phyloP scores from a whole-genome alignment of 2,797 vertebrate species.

The Lerista edwardsae region DNA sequence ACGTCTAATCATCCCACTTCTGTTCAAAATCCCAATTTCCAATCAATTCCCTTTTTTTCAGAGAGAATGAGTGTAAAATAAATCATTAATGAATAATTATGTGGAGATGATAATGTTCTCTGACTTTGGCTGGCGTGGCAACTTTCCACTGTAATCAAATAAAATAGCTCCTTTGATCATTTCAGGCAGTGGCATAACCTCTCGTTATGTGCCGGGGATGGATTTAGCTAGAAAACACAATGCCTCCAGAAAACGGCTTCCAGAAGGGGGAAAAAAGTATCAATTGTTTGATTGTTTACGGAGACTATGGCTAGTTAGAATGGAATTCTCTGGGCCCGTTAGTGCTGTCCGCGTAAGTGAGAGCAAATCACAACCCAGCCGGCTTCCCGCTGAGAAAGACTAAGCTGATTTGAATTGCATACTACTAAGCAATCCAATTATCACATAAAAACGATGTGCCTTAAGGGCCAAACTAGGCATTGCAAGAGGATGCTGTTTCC shows the following conservation, averaged over 20 bases:
- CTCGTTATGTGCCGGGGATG: constrained; percentile 35
- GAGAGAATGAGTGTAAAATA: constrained; percentile 38
- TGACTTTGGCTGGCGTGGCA: constrained; percentile 28
- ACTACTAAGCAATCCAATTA: constrained; percentile 13
- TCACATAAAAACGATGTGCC: background rate
- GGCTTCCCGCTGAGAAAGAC: background rate
- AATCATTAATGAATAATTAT: constrained; percentile 49
- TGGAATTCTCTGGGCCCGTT: background rate
- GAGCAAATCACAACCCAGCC: constrained; percentile 4
- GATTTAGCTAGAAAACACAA: constrained; percentile 43
- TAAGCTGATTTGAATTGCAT: constrained; percentile 12
- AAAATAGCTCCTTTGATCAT: constrained; percentile 50
- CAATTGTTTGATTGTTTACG: background rate
- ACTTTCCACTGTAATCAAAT: constrained; percentile 51
- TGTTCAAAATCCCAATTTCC: constrained; percentile 41
- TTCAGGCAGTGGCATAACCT: constrained; percentile 30
- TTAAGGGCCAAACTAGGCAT: background rate
- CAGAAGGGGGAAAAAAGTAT: background rate
- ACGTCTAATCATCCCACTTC: constrained; percentile 27
- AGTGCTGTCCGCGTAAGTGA: constrained; percentile 1
- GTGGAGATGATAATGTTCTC: constrained; percentile 17
- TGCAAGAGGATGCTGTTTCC: background rate
- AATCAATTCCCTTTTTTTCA: constrained; percentile 21
- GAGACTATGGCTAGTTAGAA: constrained; percentile 9
- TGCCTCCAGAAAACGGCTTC: background rate